Evolutionary conservation across 2,113 vertebrate species (phyloP).

Genomic region (Laterallus jamaicensis): DNA sequence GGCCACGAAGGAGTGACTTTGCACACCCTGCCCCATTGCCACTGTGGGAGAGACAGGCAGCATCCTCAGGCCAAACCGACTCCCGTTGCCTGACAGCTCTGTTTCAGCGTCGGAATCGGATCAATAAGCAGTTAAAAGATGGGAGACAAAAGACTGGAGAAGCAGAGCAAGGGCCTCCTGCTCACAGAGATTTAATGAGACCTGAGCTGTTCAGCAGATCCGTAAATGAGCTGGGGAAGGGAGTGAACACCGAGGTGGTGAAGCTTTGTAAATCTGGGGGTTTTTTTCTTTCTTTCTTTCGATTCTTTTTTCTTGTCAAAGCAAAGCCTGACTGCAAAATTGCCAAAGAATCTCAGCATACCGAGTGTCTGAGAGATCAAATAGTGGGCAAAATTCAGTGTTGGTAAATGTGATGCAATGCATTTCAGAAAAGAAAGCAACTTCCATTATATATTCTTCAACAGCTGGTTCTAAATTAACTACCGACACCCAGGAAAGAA

Average conservation of each 20-base stretch:
- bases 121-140: not conserved
- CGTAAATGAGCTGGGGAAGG: not conserved
- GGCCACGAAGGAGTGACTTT: not conserved
- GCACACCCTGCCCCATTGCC: not conserved
- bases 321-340: not conserved
- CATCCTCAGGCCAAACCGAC: not conserved
- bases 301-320: not conserved
- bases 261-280: not conserved
- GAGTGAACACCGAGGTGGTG: not conserved
- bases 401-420: not conserved
- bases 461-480: not conserved
- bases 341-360: not conserved
- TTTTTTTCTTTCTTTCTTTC: not conserved
- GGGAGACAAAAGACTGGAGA: not conserved
- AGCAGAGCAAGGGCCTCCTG: not conserved
- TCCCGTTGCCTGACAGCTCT: not conserved
- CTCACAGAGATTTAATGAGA: not conserved
- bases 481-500: not conserved
- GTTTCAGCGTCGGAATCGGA: not conserved
- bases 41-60: not conserved
- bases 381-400: not conserved
- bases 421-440: not conserved
- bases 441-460: not conserved
- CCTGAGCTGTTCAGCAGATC: not conserved
- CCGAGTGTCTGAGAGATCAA: not conserved